Evolutionary conservation across 2,113 vertebrate genomes (phyloP), one percentile per base, ranked within the genome.

Genomic region (Poecile atricapillus): DNA sequence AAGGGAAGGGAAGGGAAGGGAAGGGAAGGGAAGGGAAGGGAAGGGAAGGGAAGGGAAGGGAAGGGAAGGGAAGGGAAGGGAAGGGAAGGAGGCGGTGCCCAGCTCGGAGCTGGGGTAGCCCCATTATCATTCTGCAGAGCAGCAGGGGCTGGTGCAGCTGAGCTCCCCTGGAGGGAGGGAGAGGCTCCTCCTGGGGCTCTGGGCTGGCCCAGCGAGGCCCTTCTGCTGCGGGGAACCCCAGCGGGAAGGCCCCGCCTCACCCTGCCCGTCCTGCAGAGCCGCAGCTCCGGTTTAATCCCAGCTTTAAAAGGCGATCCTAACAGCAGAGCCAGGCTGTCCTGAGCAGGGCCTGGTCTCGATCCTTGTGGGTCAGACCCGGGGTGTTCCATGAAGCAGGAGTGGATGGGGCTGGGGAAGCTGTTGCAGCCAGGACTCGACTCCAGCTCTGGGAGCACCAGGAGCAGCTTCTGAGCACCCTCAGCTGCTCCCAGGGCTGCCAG

Each of bases 181-280:
- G 7, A 41, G 41, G 17, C n/a, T 59, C 55, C 63, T 17, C 30
- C 73, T 2, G 31, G 20, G 28, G 50, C 18, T 39, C 39, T 39
- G 39, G 24, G 24, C 44, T 1, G 15, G 5, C 11, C 5, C 23
- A 43, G 44, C 1, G 0, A 25, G 2, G 17, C 0, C 37, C 5
- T 4, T 53, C 23, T 2, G 46, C 68, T 5, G 31, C 5, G 14
- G 49, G 41, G 20, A 60, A 3, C 58, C 15, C 10, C 52, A 3
- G 17, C 0, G 0, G 3, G 4, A 7, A 8, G 28, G 59, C 39
- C 30, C 15, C 0, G 0, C 11, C 56, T 68, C 43, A 0, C 28
- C 46, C 75, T 4, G 35, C 59, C 43, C 6, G 3, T 9, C 30
- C 49, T 2, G 30, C 67, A 33, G 22, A 15, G 39, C 25, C 2